Evolutionary conservation across 2,888 invertebrate species (phyloP), one percentile per base, ranked within the genome.

Genomic region (Trachelus tabidus): DNA sequence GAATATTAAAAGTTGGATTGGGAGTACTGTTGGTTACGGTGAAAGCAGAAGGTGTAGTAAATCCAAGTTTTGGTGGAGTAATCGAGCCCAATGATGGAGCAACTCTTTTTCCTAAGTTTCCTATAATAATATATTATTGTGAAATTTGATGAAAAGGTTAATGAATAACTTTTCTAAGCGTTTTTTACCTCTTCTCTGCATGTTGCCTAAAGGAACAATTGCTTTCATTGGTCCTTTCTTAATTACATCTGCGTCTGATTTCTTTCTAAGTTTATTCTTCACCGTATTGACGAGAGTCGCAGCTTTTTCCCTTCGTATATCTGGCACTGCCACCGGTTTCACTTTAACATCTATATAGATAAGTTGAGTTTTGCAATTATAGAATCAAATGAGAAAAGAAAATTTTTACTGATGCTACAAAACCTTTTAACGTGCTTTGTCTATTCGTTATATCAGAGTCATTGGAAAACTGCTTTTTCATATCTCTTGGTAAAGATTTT

Each of bases 171-270:
- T 75, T 69, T 30, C 30, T 33, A 73, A 69, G 56, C 1, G 9
- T 71, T 23, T 74, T 75, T 78, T 85, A 89, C 90, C 87, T 86
- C 75, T 80, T 77, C 88, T 87, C 73, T 89, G 90, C 89, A 91
- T 89, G 76, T 79, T 89, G 76, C 88, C 87, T 35, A 91, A 76
- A 30, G 91, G 91, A 82, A 91, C 82, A 23, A 90, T 37, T 11
- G 91, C 91, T 81, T 89, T 91, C 81, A 91, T 78, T 30, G 91
- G 91, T 31, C 91, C 91, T 77, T 83, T 90, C 77, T 89, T 91
- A 34, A 83, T 77, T 30, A 81, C 69, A 33, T 85, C 83, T 3
- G 77, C 12, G 33, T 82, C 85, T 9, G 76, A 3, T 74, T 88
- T 90, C 69, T 86, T 86, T 31, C 87, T 87, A 0, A 90, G 80